phyloP scores from a whole-genome alignment of 1,140 invertebrate genomes.

The Trichonephila clavata region DNA sequence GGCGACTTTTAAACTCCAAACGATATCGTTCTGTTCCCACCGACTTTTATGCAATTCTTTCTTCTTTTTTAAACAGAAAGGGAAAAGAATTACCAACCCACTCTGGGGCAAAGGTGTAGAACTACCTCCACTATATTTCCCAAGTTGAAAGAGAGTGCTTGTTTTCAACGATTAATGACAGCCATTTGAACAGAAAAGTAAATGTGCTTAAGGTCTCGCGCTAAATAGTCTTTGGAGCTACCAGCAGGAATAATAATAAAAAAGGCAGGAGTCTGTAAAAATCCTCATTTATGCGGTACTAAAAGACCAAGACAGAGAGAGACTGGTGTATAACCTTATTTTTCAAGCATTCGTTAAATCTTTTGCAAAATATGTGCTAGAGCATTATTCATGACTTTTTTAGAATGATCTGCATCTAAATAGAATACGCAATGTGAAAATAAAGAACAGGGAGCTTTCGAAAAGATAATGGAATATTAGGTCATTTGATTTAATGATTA shows the following conservation, averaged over 20 bases:
- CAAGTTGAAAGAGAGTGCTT: background rate
- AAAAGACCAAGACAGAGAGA: background rate
- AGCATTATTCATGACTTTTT: conserved; percentile 53
- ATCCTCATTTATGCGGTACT: conserved; percentile 18
- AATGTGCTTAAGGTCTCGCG: background rate
- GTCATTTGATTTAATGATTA: background rate
- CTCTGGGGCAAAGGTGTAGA: background rate
- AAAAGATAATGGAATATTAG: background rate
- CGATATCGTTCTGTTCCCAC: background rate
- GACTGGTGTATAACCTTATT: background rate
- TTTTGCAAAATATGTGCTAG: background rate
- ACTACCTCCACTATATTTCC: background rate
- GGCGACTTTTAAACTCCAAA: background rate
- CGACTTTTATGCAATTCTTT: background rate
- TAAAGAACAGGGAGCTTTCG: background rate
- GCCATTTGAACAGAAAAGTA: conserved; percentile 10
- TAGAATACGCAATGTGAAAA: background rate
- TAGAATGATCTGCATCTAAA: background rate
- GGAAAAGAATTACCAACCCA: background rate
- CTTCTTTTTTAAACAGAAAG: background rate
- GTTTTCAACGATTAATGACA: background rate
- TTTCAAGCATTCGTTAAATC: background rate
- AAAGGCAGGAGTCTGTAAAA: conserved; percentile 19
- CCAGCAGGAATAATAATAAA: background rate
- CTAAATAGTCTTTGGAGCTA: background rate